Conservation (phyloP, 2,113 vertebrate species). For the Forbesichthys agassizii region DNA sequence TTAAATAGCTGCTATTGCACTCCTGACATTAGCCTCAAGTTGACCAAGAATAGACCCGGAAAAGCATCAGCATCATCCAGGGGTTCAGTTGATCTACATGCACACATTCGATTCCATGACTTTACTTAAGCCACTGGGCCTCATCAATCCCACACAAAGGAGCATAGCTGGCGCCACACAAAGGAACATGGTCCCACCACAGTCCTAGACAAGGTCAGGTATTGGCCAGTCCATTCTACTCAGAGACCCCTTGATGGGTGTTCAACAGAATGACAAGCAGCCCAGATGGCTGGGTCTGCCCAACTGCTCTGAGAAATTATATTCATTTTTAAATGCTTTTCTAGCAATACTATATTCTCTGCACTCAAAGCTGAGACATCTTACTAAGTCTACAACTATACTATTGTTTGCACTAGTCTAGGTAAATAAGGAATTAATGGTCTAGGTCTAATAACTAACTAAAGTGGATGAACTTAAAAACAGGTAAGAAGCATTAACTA, state of each 20-base stretch:
- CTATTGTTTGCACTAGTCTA: neutral
- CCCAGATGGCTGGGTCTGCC: conserved; percentile 34
- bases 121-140: conserved; percentile 21
- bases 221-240: conserved; percentile 25
- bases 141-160: conserved; percentile 44
- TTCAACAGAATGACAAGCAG: conserved; percentile 13
- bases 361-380: neutral
- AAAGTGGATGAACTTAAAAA: neutral
- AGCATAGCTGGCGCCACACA: conserved; percentile 22
- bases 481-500: neutral
- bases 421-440: neutral
- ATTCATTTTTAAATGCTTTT: conserved; percentile 30
- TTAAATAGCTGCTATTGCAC: conserved; percentile 16
- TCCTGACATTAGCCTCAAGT: conserved; percentile 30
- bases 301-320: conserved; percentile 22
- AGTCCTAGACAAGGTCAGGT: conserved; percentile 38
- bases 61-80: conserved; percentile 30
- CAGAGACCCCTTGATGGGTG: conserved; percentile 21
- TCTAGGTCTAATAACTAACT: neutral
- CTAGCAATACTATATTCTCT: neutral
- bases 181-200: conserved; percentile 31
- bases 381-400: neutral
- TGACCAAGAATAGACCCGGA: conserved; percentile 29
- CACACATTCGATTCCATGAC: conserved; percentile 32
- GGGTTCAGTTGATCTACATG: conserved; percentile 32